phyloP scores from a whole-genome alignment of 2,113 vertebrate species.

The Hippolais icterina region DNA sequence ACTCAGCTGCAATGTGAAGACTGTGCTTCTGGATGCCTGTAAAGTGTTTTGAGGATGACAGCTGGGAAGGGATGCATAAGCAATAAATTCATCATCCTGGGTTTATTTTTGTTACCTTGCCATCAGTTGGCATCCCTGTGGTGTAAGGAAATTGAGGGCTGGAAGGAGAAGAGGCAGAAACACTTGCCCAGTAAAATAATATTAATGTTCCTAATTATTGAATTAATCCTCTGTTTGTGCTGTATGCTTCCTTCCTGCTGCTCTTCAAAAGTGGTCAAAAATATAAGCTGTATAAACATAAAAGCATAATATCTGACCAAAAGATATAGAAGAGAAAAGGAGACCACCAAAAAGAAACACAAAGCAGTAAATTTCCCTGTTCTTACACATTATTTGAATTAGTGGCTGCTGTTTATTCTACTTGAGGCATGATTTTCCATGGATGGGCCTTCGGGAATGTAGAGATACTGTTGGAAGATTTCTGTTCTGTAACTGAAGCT shows the following conservation, averaged over 20 bases:
- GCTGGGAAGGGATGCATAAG: background rate
- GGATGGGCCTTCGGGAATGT: background rate
- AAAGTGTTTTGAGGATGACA: background rate
- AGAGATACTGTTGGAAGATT: background rate
- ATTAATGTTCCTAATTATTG: background rate
- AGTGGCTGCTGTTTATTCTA: background rate
- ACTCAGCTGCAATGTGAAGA: background rate
- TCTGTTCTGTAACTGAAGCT: background rate
- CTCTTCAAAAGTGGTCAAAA: background rate
- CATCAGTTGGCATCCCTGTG: background rate
- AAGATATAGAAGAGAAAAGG: background rate
- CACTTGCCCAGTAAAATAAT: background rate
- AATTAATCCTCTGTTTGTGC: background rate
- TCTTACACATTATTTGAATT: background rate
- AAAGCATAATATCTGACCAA: background rate
- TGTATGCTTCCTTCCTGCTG: background rate
- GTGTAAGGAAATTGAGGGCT: background rate
- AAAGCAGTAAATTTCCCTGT: background rate
- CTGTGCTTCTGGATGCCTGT: background rate
- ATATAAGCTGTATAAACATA: background rate
- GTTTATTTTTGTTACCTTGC: background rate
- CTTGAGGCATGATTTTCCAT: background rate
- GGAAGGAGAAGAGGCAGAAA: background rate
- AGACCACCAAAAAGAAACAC: background rate
- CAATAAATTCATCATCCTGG: background rate